Conservation (phyloP, 2,113 vertebrate species). For the Trematocara stigmaticum region DNA sequence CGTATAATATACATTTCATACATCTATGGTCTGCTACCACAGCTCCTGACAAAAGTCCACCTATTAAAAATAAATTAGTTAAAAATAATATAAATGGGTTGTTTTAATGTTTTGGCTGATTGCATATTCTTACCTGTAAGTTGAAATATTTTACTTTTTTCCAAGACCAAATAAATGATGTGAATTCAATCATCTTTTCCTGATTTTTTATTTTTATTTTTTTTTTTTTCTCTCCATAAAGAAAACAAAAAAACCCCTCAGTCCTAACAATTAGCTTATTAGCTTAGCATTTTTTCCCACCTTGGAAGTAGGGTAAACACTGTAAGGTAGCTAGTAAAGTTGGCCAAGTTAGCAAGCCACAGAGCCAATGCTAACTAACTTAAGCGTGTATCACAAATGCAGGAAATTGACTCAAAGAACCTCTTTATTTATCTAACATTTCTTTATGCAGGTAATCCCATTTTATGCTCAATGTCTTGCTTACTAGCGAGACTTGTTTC, state of each 20-base stretch:
- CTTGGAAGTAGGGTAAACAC: not conserved
- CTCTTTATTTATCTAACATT: not conserved
- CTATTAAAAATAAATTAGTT: not conserved
- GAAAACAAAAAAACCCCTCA: fast-evolving
- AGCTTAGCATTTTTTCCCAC: not conserved
- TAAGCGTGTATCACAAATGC: not conserved
- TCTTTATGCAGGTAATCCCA: not conserved
- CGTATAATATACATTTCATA: not conserved
- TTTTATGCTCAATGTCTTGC: not conserved
- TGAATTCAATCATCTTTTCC: not conserved
- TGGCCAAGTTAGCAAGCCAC: not conserved
- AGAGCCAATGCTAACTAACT: not conserved
- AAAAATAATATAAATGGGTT: not conserved
- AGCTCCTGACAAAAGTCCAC: not conserved
- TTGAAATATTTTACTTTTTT: not conserved
- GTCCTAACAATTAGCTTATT: not conserved
- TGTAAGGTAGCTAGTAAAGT: not conserved
- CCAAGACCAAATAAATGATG: not conserved
- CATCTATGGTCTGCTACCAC: not conserved
- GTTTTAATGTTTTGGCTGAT: not conserved
- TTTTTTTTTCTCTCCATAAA: too few species aligned
- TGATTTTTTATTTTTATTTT: not conserved
- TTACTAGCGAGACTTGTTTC: not conserved
- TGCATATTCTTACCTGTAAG: not conserved
- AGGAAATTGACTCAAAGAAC: not conserved